phyloP scores from a whole-genome alignment of 1,140 invertebrate species.

The Glossosoma conforme region DNA sequence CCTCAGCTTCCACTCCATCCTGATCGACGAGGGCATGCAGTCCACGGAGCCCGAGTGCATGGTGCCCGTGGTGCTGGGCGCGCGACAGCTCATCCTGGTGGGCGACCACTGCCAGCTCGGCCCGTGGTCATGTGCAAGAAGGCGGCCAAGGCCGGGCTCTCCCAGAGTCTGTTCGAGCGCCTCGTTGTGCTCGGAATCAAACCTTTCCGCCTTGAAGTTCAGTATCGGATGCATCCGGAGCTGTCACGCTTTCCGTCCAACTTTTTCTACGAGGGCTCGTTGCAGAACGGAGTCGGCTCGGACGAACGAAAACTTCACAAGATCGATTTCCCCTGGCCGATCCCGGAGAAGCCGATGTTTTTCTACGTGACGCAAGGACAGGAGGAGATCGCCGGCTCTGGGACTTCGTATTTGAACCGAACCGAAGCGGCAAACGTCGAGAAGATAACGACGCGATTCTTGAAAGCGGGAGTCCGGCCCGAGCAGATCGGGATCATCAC shows the following conservation, averaged over 20 bases:
- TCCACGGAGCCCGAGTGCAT: slow-evolving; percentile 98
- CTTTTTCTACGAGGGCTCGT: slow-evolving; percentile 98
- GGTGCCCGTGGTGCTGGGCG: slow-evolving; percentile 97
- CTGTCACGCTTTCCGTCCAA: slow-evolving; percentile 97
- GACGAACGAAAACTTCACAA: slow-evolving; percentile 86
- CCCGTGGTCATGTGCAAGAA: slow-evolving; percentile 99
- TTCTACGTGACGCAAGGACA: slow-evolving; percentile 98
- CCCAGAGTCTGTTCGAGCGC: slow-evolving; percentile 96
- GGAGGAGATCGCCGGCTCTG: slow-evolving; percentile 97
- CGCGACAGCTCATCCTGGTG: slow-evolving; percentile 91
- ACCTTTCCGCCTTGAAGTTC: slow-evolving; percentile 93
- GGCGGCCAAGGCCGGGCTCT: slow-evolving; percentile 92
- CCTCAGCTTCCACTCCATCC: slow-evolving; percentile 93
- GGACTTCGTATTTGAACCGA: slow-evolving; percentile 96
- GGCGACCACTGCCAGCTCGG: slow-evolving; percentile 98
- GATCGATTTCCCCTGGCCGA: slow-evolving; percentile 98
- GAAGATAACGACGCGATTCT: slow-evolving; percentile 90
- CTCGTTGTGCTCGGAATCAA: slow-evolving; percentile 94
- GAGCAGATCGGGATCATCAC: slow-evolving; percentile 99
- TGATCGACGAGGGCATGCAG: slow-evolving; percentile 98
- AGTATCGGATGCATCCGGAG: slow-evolving; percentile 99
- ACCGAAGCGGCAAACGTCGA: slow-evolving; percentile 99
- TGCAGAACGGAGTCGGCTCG: slow-evolving; percentile 97
- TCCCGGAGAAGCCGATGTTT: slow-evolving; percentile 95
- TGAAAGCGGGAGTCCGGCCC: slow-evolving; percentile 92